phyloP scores from a whole-genome alignment of 2,888 invertebrate species.

The Nomada ruficornis region DNA sequence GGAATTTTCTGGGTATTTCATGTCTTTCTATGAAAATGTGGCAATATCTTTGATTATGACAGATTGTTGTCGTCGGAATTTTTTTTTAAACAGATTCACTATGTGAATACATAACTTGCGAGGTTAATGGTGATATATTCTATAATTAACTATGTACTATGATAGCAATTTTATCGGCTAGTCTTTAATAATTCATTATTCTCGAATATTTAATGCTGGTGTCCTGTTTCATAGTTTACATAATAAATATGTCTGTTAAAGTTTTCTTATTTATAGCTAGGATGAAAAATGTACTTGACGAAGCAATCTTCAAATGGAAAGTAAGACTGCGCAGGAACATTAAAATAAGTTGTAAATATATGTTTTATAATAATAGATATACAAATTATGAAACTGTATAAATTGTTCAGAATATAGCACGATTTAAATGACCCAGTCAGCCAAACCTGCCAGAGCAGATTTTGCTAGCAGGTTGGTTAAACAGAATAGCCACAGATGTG shows the following conservation, averaged over 20 bases:
- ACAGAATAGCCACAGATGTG: no score
- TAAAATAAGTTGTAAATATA: not conserved
- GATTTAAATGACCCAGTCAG: not conserved
- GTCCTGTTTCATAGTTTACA: not conserved
- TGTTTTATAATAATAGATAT: not conserved
- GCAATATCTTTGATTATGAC: not conserved
- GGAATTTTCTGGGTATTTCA: constrained; percentile 38
- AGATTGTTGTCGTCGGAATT: not conserved
- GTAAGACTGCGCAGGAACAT: not conserved
- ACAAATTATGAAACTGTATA: not conserved
- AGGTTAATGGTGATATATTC: constrained; percentile 2
- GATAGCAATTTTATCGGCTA: not conserved
- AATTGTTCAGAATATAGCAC: not conserved
- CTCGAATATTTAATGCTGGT: not conserved
- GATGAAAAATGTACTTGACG: not conserved
- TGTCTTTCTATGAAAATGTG: not conserved
- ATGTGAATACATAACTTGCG: not conserved
- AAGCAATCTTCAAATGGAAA: not conserved
- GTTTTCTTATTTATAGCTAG: not conserved
- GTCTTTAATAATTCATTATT: not conserved
- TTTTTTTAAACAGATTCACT: not conserved
- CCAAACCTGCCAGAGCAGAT: no score
- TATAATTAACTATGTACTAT: constrained; percentile 4
- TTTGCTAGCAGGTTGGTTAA: no score
- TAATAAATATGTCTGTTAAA: not conserved